Percentiles rank a stretch among this genome's conserved stretches.
Evolutionary conservation across 2,113 vertebrate species (phyloP).

Genomic region (Hylia prasina): DNA sequence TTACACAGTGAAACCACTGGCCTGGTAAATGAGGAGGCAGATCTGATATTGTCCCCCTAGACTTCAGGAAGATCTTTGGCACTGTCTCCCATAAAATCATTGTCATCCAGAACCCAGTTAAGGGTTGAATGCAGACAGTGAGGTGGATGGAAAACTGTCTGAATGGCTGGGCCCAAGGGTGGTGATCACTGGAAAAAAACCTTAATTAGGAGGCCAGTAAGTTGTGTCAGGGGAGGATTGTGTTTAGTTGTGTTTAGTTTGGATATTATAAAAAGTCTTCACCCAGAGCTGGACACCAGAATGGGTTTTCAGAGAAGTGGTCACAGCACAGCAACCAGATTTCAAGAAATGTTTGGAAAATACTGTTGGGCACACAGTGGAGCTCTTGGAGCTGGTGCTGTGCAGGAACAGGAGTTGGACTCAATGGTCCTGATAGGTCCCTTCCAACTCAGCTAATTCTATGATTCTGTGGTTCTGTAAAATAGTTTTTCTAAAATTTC

Average conservation of each 20-base stretch:
- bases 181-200: not conserved
- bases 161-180: not conserved
- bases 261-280: not conserved
- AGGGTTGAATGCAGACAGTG: not conserved
- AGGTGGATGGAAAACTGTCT: not conserved
- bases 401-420: no score
- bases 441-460: not conserved
- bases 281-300: not conserved
- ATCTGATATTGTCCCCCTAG: not conserved
- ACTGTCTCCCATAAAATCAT: not conserved
- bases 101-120: not conserved
- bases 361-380: no score
- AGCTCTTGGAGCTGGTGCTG: not conserved
- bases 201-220: not conserved
- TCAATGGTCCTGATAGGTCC: accelerated
- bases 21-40: not conserved
- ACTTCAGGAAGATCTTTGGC: not conserved
- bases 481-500: not conserved
- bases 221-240: no score
- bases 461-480: not conserved
- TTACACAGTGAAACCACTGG: not conserved
- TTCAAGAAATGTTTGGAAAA: not conserved
- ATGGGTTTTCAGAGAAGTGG: not conserved
- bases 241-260: no score
- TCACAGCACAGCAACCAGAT: not conserved